Evolutionary conservation across 2,888 invertebrate genomes (phyloP).

Genomic region (Sturmia bella): DNA sequence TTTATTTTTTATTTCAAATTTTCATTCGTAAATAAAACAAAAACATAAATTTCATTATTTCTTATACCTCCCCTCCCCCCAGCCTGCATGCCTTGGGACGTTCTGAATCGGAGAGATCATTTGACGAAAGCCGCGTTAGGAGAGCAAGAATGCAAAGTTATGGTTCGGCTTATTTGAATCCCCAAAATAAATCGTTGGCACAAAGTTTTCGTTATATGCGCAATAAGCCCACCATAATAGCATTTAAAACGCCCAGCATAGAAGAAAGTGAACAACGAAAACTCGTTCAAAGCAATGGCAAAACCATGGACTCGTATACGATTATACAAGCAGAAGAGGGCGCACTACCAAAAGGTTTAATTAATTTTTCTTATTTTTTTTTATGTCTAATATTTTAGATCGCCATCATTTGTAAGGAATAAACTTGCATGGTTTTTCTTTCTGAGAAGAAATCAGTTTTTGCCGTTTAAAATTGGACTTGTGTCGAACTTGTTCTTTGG

Average conservation of each 20-base stretch:
- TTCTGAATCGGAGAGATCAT: slow-evolving; percentile 90
- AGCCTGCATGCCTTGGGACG: slow-evolving; percentile 82
- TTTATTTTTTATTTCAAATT: too few species aligned
- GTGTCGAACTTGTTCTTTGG: too few species aligned
- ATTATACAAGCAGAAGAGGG: slow-evolving; percentile 85
- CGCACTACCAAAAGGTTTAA: slow-evolving; percentile 80
- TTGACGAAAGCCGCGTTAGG: slow-evolving; percentile 86
- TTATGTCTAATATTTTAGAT: too few species aligned
- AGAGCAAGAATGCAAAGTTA: slow-evolving; percentile 85
- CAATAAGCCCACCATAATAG: slow-evolving; percentile 93
- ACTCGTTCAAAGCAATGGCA: slow-evolving; percentile 82
- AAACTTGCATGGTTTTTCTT: too few species aligned
- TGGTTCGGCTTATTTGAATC: slow-evolving; percentile 87
- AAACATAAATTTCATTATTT: background rate
- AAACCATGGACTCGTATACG: slow-evolving; percentile 69
- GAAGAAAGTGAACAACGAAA: slow-evolving; percentile 86
- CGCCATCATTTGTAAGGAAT: too few species aligned
- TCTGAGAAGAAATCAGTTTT: too few species aligned
- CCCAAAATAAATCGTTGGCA: slow-evolving; percentile 90
- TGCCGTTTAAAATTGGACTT: too few species aligned
- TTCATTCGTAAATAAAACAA: background rate
- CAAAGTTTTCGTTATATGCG: slow-evolving; percentile 95
- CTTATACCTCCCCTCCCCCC: too few species aligned
- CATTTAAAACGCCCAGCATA: slow-evolving; percentile 91
- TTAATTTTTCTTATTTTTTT: background rate